Evolutionary conservation across 1,140 invertebrate species (phyloP).

Genomic region (Semibalanus balanoides): DNA sequence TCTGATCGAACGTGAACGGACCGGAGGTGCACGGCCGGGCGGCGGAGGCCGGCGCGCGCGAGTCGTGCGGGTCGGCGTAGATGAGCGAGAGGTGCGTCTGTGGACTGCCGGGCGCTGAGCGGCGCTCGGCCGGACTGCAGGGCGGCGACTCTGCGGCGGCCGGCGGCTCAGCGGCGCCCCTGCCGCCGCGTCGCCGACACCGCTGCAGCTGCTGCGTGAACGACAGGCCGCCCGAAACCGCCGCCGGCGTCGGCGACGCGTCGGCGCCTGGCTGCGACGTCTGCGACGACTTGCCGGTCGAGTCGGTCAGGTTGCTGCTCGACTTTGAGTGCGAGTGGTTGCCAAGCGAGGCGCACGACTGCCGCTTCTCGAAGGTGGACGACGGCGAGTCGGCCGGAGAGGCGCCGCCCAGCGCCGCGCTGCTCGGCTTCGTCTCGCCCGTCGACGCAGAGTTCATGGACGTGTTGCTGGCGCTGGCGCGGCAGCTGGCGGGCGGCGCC

Average conservation of each 20-base stretch:
- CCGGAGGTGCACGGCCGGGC: slow-evolving; percentile 16
- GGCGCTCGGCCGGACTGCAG: slow-evolving; percentile 44
- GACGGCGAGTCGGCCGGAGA: slow-evolving; percentile 43
- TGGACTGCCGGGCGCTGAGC: slow-evolving; percentile 51
- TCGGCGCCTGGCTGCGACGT: slow-evolving; percentile 29
- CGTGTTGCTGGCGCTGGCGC: slow-evolving; percentile 36
- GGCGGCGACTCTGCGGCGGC: slow-evolving; percentile 25
- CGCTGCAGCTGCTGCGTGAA: slow-evolving; percentile 64
- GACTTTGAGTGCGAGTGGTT: slow-evolving; percentile 57
- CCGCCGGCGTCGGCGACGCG: slow-evolving; percentile 18
- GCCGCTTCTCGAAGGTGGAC: slow-evolving; percentile 45
- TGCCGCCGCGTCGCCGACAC: slow-evolving; percentile 31
- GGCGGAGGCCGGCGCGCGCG: slow-evolving; percentile 30
- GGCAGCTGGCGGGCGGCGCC: slow-evolving; percentile 21
- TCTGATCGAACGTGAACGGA: slow-evolving; percentile 47
- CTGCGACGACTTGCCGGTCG: slow-evolving; percentile 44
- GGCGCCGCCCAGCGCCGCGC: slow-evolving; percentile 35
- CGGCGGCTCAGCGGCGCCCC: slow-evolving; percentile 18
- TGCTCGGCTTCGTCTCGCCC: slow-evolving; percentile 51
- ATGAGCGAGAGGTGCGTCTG: slow-evolving; percentile 66
- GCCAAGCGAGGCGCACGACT: slow-evolving; percentile 53
- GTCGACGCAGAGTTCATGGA: slow-evolving; percentile 46
- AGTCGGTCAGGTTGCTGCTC: slow-evolving; percentile 50
- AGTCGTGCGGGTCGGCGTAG: slow-evolving; percentile 64
- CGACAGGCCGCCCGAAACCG: slow-evolving; percentile 28